Conservation (phyloP, 2,797 vertebrate species). For the Pantherophis alleghaniensis region DNA sequence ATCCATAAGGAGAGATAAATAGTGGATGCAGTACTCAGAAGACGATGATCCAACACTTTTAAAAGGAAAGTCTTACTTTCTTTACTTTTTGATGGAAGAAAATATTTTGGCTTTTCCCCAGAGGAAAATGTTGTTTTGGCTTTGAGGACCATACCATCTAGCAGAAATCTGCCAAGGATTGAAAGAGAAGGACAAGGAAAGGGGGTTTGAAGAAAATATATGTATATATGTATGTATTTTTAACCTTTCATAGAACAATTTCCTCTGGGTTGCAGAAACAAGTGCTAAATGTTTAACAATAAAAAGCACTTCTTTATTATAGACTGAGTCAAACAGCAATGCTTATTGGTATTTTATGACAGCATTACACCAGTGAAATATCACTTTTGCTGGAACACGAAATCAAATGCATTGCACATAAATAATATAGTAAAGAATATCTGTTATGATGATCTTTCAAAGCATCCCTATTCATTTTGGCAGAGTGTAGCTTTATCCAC, state of each 20-base stretch:
- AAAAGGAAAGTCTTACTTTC: not conserved
- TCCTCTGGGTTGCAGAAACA: slow-evolving; percentile 39
- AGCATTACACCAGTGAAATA: slow-evolving; percentile 16
- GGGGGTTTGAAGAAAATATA: not conserved
- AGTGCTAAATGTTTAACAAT: slow-evolving; percentile 45
- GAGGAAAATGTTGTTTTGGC: slow-evolving; percentile 37
- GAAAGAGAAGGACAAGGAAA: slow-evolving; percentile 36
- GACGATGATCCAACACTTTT: not conserved
- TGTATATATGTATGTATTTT: slow-evolving; percentile 54
- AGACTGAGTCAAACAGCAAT: slow-evolving; percentile 28
- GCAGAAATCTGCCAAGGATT: slow-evolving; percentile 45
- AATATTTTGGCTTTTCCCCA: slow-evolving; percentile 34
- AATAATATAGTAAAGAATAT: slow-evolving; percentile 50
- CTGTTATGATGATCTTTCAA: slow-evolving; percentile 31
- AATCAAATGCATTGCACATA: slow-evolving; percentile 25
- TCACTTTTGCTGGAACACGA: slow-evolving; percentile 11
- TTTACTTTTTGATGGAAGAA: slow-evolving; percentile 52
- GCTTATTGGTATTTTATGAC: slow-evolving; percentile 44
- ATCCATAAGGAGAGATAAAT: not conserved
- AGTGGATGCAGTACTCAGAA: not conserved
- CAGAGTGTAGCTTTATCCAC: slow-evolving; percentile 27
- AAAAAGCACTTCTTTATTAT: slow-evolving; percentile 24
- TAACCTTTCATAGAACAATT: slow-evolving; percentile 53
- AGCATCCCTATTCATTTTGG: slow-evolving; percentile 35
- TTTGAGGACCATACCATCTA: slow-evolving; percentile 49